Percentiles rank a stretch among this genome's conserved stretches.
phyloP scores from a whole-genome alignment of 2,113 vertebrate species.

The Ammospiza caudacuta region DNA sequence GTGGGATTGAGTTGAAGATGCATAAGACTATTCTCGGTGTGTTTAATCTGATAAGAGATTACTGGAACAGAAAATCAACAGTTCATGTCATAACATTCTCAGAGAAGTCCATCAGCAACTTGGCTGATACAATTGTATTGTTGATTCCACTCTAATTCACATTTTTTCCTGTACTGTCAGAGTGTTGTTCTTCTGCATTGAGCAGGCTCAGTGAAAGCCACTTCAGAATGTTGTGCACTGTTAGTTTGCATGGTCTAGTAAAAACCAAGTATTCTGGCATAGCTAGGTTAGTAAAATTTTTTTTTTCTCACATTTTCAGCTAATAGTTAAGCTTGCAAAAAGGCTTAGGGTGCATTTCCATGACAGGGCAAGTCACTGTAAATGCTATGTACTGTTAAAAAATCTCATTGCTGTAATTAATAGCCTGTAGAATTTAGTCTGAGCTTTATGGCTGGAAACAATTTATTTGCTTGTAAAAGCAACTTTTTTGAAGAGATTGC shows the following conservation, averaged over 20 bases:
- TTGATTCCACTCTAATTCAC: background rate
- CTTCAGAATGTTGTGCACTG: background rate
- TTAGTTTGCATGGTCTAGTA: background rate
- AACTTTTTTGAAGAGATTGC: background rate
- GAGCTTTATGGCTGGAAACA: background rate
- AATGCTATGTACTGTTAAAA: background rate
- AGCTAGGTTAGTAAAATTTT: background rate
- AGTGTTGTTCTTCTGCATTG: background rate
- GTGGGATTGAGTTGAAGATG: background rate
- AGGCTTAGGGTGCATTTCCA: background rate
- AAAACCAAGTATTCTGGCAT: background rate
- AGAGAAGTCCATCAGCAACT: background rate
- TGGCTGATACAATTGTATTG: background rate
- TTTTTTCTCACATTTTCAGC: background rate
- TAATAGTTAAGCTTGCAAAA: background rate
- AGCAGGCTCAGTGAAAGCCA: background rate
- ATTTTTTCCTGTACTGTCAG: background rate
- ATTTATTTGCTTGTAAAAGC: background rate
- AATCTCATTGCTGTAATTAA: background rate
- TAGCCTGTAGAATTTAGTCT: background rate
- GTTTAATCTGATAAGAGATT: slow-evolving; percentile 11
- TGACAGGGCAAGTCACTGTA: background rate
- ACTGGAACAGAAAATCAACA: slow-evolving; percentile 18
- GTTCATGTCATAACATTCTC: background rate
- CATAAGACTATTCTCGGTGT: background rate